A percentile compares a stretch with the other conserved stretches of the same genome.
phyloP scores from a whole-genome alignment of 2,888 invertebrate genomes.

The Andrena dorsata region DNA sequence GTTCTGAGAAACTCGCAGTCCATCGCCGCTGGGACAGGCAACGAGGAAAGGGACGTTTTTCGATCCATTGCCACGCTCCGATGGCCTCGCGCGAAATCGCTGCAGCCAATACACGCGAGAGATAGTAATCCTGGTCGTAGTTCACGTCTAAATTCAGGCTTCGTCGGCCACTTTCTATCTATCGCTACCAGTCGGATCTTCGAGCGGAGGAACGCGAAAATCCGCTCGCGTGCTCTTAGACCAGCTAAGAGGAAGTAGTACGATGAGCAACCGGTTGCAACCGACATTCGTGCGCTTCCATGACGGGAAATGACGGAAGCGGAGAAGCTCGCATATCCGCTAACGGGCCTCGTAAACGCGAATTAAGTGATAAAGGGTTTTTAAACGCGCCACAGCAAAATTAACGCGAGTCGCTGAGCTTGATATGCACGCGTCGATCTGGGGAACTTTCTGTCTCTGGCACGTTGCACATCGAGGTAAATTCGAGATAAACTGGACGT shows the following conservation, averaged over 20 bases:
- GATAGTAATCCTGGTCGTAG: conserved; percentile 8
- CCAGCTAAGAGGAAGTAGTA: background rate
- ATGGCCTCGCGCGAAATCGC: background rate
- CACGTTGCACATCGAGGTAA: too few species aligned
- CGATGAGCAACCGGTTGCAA: conserved; percentile 56
- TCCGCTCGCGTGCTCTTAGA: conserved; percentile 11
- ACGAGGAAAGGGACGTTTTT: conserved; percentile 1
- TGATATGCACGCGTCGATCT: background rate
- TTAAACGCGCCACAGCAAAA: background rate
- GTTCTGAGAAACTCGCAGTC: background rate
- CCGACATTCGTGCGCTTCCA: conserved; percentile 46
- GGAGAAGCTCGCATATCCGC: conserved; percentile 41
- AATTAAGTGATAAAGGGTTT: conserved; percentile 42
- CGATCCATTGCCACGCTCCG: conserved; percentile 4
- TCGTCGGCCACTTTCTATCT: background rate
- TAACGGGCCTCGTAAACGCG: conserved; percentile 38
- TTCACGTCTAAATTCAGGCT: background rate
- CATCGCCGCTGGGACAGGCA: background rate
- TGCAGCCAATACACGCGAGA: background rate
- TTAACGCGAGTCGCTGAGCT: background rate
- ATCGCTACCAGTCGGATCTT: background rate
- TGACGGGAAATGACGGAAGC: conserved; percentile 47
- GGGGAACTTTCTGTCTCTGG: too few species aligned
- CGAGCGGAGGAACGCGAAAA: background rate
- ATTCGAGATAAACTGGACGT: too few species aligned